Evolutionary conservation across 2,797 vertebrate genomes (phyloP), one percentile per base, ranked within the genome.

Genomic region (Numenius phaeopus): DNA sequence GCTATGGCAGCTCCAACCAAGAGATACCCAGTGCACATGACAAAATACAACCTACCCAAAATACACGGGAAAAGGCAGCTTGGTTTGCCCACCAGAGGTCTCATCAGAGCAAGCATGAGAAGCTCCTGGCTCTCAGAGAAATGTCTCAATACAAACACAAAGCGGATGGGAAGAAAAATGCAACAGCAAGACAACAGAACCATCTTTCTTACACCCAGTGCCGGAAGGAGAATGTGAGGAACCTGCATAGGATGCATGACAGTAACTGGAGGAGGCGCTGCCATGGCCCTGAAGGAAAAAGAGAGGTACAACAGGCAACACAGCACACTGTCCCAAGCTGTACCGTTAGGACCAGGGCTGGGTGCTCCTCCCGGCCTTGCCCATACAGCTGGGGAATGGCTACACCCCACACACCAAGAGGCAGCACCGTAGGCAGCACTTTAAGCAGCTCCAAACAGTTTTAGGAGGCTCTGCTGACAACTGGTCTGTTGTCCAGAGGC

Each of bases 231-330:
- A 47, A 66, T 9, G 23, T 12, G 52, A 87, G 27, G 52, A 84
- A 84, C 1, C 5, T 11, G 12, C 0, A 5, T 2, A 40, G 16
- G 40, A 73, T 21, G 4, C 15, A 9, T 3, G 34, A 87, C 21
- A 29, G 39, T 2, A 27, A 27, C 34, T 30, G 22, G 50, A 81
- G 34, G 26, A 59, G 34, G 22, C 69, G 40, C 24, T 42, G 34
- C 40, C 47, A 32, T 6, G 24, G 26, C 42, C 73, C 67, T 2
- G 10, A 73, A 73, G 47, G 11, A 78, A 64, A 30, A 30, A 50
- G 19, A 65, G 39, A 49, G 65, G 34, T 15, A 14, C 54, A 75
- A 59, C 6, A 69, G 61, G 54, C 7, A 1, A 49, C 4, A 50
- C 0, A 52, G 84, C 42, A 52, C 2, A 2, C 4, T 3, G 10